Base-by-base conservation (phyloP, 2,797 vertebrate species). In the Pipistrellus pygmaeus region DNA sequence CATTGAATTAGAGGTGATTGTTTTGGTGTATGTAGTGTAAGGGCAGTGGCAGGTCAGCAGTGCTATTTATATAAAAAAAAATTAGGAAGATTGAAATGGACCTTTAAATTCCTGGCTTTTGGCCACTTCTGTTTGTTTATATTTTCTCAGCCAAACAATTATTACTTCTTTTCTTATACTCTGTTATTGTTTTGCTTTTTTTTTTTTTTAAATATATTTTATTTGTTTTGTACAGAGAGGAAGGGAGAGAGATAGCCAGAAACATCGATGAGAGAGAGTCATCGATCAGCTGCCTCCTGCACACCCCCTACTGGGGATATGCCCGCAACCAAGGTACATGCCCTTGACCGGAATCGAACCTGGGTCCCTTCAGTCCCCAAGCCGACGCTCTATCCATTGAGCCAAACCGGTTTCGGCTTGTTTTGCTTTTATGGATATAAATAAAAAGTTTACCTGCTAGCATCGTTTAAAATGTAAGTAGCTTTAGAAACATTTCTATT, bases 61-160 rank as follows among this genome's bases (percentile, higher is more conserved):
- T 76, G 7, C 44, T 75, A 14, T 78, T 88, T 93, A 66, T 64
- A 48, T 85, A 82, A 91, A 60, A 81, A n/a, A 35, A 46, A 5
- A 93, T 88, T 81, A 92, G 38, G 30, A 66, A 93, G 91, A 75
- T n/a, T 77, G 44, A 95, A 89, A 73, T 15, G 57, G 44, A 91
- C 82, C 25, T 96, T 95, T 81, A 94, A 91, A 86, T 85, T 77
- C 44, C 18, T 88, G 17, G 17, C 4, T 66, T 82, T 94, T 78
- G 60, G 38, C 13, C 35, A 84, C 8, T 93, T 87, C 32, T 44
- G 25, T 91, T 85, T 82, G 41, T 94, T 85, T 95, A 25, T 87
- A 32, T 72, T 95, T 92, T 80, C n/a, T 84, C 35, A 88, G 41
- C 15, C 21, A 91, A 53, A 66, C 48, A 80, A 48, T 17, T 71